phyloP scores from a whole-genome alignment of 2,888 invertebrate species.

The Arctia plantaginis region DNA sequence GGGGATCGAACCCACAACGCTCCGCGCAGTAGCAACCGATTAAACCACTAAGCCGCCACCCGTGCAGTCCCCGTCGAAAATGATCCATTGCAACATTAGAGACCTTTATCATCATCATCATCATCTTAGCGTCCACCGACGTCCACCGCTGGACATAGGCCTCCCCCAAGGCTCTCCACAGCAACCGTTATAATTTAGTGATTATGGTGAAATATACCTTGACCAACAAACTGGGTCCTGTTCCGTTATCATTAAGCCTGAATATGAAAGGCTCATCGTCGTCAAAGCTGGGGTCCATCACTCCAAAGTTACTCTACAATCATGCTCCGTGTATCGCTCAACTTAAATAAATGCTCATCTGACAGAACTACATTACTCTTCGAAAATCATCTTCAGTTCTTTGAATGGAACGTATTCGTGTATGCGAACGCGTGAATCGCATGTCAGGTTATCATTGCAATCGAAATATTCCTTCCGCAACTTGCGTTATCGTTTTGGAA shows the following conservation, averaged over 20 bases:
- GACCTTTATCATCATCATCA: too few species aligned
- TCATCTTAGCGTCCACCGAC: too few species aligned
- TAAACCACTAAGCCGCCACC: too few species aligned
- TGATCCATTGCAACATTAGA: too few species aligned
- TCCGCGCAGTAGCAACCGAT: too few species aligned
- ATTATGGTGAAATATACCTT: slow-evolving; percentile 85
- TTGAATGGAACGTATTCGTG: slow-evolving; percentile 43
- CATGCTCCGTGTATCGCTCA: slow-evolving; percentile 35
- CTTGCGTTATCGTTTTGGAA: slow-evolving; percentile 51
- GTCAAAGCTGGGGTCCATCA: slow-evolving; percentile 77
- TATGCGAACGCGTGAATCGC: slow-evolving; percentile 63
- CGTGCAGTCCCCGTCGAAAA: too few species aligned
- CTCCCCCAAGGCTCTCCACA: too few species aligned
- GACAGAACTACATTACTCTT: slow-evolving; percentile 22
- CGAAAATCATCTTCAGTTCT: slow-evolving; percentile 35
- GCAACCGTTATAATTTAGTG: too few species aligned
- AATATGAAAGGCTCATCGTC: slow-evolving; percentile 91
- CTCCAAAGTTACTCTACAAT: slow-evolving; percentile 42
- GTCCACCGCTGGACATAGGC: too few species aligned
- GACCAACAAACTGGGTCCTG: slow-evolving; percentile 90
- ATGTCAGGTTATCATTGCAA: slow-evolving; percentile 64
- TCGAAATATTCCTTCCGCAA: slow-evolving; percentile 49
- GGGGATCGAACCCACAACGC: too few species aligned
- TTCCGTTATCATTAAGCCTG: slow-evolving; percentile 91
- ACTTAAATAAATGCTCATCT: slow-evolving; percentile 15